Percentiles rank a stretch among this genome's conserved stretches.
These are phyloP conservation scores for Smithornis capensis DNA, from an alignment of 2,113 vertebrate genomes.

Conservation along the genomic window DNA sequence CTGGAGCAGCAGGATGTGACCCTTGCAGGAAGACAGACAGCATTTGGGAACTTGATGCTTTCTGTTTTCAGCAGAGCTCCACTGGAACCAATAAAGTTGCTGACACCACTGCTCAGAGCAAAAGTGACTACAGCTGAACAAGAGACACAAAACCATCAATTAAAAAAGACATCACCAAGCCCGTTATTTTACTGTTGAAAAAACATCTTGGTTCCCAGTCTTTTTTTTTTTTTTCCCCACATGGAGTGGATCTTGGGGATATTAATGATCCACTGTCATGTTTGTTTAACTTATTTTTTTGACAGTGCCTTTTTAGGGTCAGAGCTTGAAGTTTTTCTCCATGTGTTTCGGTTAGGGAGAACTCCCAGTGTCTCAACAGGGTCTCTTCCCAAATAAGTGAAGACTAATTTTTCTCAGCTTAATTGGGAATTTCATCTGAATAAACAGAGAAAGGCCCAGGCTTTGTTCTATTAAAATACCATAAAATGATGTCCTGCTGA, in stretches of 20 bases:
- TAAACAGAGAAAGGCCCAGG: neutral
- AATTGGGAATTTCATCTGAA: conserved; percentile 17
- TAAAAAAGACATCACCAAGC: neutral
- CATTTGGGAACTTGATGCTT: neutral
- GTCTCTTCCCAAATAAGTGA: neutral
- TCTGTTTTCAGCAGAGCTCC: conserved; percentile 33
- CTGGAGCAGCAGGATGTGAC: neutral
- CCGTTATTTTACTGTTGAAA: conserved; percentile 36
- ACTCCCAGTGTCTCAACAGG: neutral
- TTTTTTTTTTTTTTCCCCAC: neutral
- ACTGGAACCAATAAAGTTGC: conserved; percentile 19
- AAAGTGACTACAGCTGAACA: conserved; percentile 49
- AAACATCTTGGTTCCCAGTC: neutral
- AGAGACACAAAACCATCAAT: conserved; percentile 28
- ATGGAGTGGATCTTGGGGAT: conserved; percentile 30
- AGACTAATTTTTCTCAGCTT: conserved; percentile 5
- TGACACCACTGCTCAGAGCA: neutral
- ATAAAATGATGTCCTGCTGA: neutral
- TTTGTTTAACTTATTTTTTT: conserved; percentile 40
- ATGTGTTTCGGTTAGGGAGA: conserved; percentile 26
- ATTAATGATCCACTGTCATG: conserved; percentile 15
- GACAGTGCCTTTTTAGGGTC: conserved; percentile 44
- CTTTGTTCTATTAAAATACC: neutral
- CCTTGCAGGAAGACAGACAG: neutral
- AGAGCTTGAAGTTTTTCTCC: conserved; percentile 37